Base-by-base conservation (phyloP, 1,140 invertebrate species). In the Oedothorax gibbosus region DNA sequence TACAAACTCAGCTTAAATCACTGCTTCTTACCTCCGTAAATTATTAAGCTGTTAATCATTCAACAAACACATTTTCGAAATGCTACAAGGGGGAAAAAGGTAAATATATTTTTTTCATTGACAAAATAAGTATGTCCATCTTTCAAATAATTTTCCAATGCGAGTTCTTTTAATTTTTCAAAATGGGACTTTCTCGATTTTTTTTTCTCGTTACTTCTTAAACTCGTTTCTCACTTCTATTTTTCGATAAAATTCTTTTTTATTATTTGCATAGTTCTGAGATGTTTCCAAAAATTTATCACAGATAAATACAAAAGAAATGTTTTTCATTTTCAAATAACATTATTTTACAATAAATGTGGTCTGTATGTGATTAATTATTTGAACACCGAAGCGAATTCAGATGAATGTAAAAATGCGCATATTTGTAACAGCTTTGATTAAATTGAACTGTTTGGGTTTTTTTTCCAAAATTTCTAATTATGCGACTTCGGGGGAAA, bases 61-160 rank as follows among this genome's bases (percentile, higher is more conserved):
- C 7, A 8, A 11, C 69, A 51, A 71, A 53, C 21, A 51, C 15
- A 71, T 71, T 71, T 71, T 71, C 69, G 50, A 71, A 71, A 71
- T 51, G 54, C 9, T 71, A 53, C 49, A 71, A 71, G 50, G 50
- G 50, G 5, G 5, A 35, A 35, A 35, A 51, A 71, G 14, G 4
- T 7, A n/a, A 35, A 35, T 15, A 2, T 18, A 10, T 14, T 71
- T 71, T 51, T 68, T 69, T 71, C 69, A 71, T 51, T 18, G 69
- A 18, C 51, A 71, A 71, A 71, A 71, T 71, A 71, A 71, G 54
- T 71, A 35, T 53, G 51, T 71, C 54, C 69, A 71, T 71, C 50
- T 71, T 71, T 51, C 69, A 71, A 71, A 53, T n/a, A 71, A 11
- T 18, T 71, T 68, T 71, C 68, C 49, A n/a, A 9, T 0, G 50